These are phyloP conservation scores for Pandemis cinnamomeana DNA, from an alignment of 2,888 invertebrate species.

Conservation along the genomic window DNA sequence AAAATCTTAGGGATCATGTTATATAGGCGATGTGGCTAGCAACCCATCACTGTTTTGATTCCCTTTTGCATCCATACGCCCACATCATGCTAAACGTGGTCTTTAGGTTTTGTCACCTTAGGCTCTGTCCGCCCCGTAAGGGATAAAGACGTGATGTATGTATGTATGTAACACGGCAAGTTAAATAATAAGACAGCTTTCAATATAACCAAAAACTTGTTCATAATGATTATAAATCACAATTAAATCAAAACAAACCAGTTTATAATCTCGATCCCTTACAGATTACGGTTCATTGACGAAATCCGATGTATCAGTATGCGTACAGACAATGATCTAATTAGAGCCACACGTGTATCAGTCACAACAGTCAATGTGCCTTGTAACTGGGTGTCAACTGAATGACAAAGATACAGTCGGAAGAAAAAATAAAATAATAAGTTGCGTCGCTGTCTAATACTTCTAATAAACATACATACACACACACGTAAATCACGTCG, in stretches of 20 bases:
- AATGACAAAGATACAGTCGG: constrained; percentile 68
- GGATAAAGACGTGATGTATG: too few relatives aligned
- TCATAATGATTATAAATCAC: neutral
- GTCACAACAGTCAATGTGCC: constrained; percentile 68
- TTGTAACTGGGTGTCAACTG: constrained; percentile 64
- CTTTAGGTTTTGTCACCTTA: too few relatives aligned
- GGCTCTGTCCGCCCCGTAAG: too few relatives aligned
- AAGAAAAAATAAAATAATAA: constrained; percentile 23
- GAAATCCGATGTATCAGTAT: constrained; percentile 49
- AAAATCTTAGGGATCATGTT: too few relatives aligned
- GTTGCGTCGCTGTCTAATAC: neutral
- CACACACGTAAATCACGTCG: too few relatives aligned
- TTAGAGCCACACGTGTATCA: constrained; percentile 69
- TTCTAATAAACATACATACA: too few relatives aligned
- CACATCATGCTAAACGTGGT: too few relatives aligned
- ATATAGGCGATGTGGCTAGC: too few relatives aligned
- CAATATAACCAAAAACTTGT: neutral
- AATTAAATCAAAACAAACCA: constrained; percentile 36
- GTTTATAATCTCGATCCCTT: constrained; percentile 28
- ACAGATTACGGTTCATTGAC: constrained; percentile 33
- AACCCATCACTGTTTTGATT: too few relatives aligned
- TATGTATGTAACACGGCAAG: too few relatives aligned
- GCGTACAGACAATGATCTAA: constrained; percentile 72
- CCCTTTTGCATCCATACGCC: too few relatives aligned
- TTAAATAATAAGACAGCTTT: too few relatives aligned